Percentiles rank a stretch among this genome's conserved stretches.
These are phyloP conservation scores for Lottia scabra DNA, from an alignment of 2,888 invertebrate species.

Conservation along the genomic window DNA sequence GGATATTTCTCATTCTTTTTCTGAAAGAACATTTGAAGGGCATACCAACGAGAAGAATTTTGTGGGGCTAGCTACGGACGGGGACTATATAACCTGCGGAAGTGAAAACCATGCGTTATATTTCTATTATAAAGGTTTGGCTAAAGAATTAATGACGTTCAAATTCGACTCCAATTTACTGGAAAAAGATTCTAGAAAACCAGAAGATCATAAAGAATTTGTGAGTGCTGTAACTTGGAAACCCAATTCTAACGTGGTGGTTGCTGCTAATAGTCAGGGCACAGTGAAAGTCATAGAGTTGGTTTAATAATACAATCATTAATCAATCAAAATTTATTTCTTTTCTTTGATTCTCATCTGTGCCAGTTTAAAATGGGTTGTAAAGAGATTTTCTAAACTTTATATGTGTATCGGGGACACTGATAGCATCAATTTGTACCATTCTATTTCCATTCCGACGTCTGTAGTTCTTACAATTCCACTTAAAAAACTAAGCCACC, in stretches of 20 bases:
- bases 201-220: slow-evolving; percentile 90
- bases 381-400: too few species aligned
- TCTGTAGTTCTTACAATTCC: too few species aligned
- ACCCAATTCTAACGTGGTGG: slow-evolving; percentile 82
- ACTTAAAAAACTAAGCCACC: too few species aligned
- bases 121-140: slow-evolving; percentile 90
- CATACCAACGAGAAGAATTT: slow-evolving; percentile 97
- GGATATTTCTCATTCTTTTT: slow-evolving; percentile 83
- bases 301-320: too few species aligned
- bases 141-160: slow-evolving; percentile 86
- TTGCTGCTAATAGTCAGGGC: slow-evolving; percentile 95
- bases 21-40: slow-evolving; percentile 87
- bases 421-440: too few species aligned
- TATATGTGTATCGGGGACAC: too few species aligned
- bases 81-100: slow-evolving; percentile 92
- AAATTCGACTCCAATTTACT: slow-evolving; percentile 80
- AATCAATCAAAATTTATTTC: too few species aligned
- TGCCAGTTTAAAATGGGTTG: too few species aligned
- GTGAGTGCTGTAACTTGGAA: slow-evolving; percentile 96
- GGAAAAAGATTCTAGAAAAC: slow-evolving; percentile 76
- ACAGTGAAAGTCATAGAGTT: slow-evolving; percentile 80
- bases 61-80: slow-evolving; percentile 92
- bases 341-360: too few species aligned
- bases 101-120: slow-evolving; percentile 94
- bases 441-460: too few species aligned